phyloP scores from a whole-genome alignment of 2,888 invertebrate genomes.

The Ennomos erosarius region DNA sequence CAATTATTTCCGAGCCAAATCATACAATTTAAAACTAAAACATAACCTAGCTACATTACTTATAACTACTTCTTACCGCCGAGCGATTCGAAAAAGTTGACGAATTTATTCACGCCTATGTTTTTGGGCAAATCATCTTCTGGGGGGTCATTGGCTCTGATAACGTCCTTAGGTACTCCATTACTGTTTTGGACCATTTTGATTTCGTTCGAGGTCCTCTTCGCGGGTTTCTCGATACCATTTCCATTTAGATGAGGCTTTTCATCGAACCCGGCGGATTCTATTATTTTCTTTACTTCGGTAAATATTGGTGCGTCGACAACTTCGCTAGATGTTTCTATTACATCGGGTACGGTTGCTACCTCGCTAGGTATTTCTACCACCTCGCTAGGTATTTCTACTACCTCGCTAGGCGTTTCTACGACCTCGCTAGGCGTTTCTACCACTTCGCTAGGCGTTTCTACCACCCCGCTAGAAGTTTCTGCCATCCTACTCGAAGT shows the following conservation, averaged over 20 bases:
- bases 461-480: constrained; percentile 1
- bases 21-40: constrained; percentile 6
- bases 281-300: constrained; percentile 11
- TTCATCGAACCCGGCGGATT: constrained; percentile 7
- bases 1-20: too few species aligned
- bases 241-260: constrained; percentile 53
- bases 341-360: constrained; percentile 16
- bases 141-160: constrained; percentile 77
- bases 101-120: constrained; percentile 80
- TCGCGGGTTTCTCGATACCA: constrained; percentile 44
- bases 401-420: constrained; percentile 13
- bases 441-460: constrained; percentile 4
- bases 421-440: constrained; percentile 5
- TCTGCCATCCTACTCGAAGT: constrained; percentile 2
- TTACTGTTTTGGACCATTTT: constrained; percentile 71
- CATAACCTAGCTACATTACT: background rate
- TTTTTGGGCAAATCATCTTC: constrained; percentile 80
- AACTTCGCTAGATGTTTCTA: constrained; percentile 19
- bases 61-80: constrained; percentile 72
- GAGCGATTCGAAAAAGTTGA: constrained; percentile 79
- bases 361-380: constrained; percentile 10
- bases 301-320: constrained; percentile 23
- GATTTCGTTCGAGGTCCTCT: constrained; percentile 73
- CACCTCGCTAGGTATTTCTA: constrained; percentile 14
- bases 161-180: constrained; percentile 71